These are phyloP conservation scores for Epinephelus fuscoguttatus DNA, from an alignment of 2,113 vertebrate species.

Conservation along the genomic window DNA sequence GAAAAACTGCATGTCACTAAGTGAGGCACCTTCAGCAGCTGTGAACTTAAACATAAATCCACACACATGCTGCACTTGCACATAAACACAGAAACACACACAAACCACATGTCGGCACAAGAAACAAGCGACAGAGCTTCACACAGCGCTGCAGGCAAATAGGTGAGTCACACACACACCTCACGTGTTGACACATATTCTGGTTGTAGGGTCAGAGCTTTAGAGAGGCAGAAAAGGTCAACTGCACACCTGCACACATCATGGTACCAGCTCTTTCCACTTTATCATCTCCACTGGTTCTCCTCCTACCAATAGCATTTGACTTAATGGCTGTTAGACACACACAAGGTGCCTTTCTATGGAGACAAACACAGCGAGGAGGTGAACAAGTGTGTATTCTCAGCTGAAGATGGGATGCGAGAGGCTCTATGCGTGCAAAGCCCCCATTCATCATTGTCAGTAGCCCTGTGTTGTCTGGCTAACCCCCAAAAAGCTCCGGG, in stretches of 20 bases:
- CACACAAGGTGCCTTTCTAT: conserved; percentile 35
- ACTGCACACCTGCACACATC: conserved; percentile 58
- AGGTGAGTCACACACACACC: conserved; percentile 35
- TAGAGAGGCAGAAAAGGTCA: conserved; percentile 46
- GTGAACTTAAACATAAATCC: conserved; percentile 52
- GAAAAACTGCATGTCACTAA: conserved; percentile 31
- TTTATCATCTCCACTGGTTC: conserved; percentile 43
- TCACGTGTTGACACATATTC: conserved; percentile 55
- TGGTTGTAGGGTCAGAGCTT: conserved; percentile 35
- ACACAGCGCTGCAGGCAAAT: conserved; percentile 10
- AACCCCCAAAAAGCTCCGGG: conserved; percentile 55
- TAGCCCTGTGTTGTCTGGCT: conserved; percentile 70
- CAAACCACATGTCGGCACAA: conserved; percentile 44
- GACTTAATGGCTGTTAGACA: conserved; percentile 16
- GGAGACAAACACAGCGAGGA: conserved; percentile 33
- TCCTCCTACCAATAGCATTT: conserved; percentile 30
- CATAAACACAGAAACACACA: conserved; percentile 52
- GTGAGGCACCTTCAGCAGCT: conserved; percentile 53
- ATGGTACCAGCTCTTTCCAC: conserved; percentile 36
- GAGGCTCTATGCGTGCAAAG: conserved; percentile 68
- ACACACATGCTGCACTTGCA: conserved; percentile 36
- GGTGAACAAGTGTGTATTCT: conserved; percentile 37
- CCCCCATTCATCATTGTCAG: conserved; percentile 77
- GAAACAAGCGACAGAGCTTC: conserved; percentile 26
- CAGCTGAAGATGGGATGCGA: conserved; percentile 43